Evolutionary conservation across 1,140 invertebrate genomes (phyloP).

Genomic region (Bombus vancouverensis): DNA sequence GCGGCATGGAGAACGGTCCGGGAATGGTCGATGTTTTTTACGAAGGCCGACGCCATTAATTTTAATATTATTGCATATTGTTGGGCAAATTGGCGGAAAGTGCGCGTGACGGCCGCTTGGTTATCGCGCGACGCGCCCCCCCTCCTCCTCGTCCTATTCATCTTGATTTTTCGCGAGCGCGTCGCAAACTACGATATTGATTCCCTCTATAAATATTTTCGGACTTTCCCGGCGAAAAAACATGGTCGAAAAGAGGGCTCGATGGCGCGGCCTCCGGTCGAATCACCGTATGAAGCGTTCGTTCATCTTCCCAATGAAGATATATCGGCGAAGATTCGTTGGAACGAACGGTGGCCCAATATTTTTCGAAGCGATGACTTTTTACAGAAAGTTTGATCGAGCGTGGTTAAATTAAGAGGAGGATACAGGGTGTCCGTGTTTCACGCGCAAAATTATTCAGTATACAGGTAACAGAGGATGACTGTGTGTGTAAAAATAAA

Average conservation of each 20-base stretch:
- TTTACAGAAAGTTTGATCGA: not conserved
- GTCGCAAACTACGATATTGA: conserved; percentile 58
- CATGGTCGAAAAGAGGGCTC: not conserved
- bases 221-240: conserved; percentile 13
- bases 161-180: conserved; percentile 64
- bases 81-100: conserved; percentile 71
- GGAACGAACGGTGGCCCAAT: not conserved
- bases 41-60: conserved; percentile 70
- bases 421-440: not conserved
- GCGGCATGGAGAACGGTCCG: too few species aligned
- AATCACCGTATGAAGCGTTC: conserved; percentile 1
- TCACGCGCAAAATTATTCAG: too few species aligned
- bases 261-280: not conserved
- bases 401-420: not conserved
- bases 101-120: conserved; percentile 56
- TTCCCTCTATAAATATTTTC: conserved; percentile 58
- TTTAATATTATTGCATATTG: conserved; percentile 77
- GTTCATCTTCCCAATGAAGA: conserved; percentile 30
- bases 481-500: too few species aligned
- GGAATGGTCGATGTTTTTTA: conserved; percentile 61
- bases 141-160: conserved; percentile 47
- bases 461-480: too few species aligned
- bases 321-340: not conserved
- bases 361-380: not conserved
- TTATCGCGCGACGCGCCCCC: conserved; percentile 56